Percentiles rank a stretch among this genome's conserved stretches.
Conservation (phyloP, 2,888 invertebrate genomes). For the Rotaria socialis region DNA sequence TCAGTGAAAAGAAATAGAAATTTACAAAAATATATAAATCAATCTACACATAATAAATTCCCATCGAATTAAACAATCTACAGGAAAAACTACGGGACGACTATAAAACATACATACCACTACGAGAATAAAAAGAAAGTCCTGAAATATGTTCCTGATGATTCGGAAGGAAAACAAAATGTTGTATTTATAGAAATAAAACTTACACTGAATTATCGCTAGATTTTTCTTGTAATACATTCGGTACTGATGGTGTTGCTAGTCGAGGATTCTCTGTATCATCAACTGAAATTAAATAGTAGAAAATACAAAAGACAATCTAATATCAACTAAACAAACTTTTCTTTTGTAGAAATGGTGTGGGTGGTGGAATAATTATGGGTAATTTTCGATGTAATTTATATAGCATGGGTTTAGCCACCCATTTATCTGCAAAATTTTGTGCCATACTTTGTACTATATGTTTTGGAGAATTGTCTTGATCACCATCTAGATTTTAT, state of each 20-base stretch:
- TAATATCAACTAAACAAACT: background rate
- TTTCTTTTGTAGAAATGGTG: background rate
- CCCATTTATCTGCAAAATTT: slow-evolving; percentile 23
- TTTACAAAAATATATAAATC: too few relatives aligned
- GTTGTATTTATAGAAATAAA: background rate
- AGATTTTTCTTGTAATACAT: background rate
- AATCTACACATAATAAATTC: too few relatives aligned
- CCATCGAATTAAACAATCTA: too few relatives aligned
- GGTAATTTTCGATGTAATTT: slow-evolving; percentile 42
- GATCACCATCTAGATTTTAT: background rate
- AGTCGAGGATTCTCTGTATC: background rate
- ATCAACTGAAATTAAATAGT: background rate
- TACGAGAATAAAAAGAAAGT: too few relatives aligned
- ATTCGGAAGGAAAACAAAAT: too few relatives aligned
- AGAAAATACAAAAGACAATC: background rate
- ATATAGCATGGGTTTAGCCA: slow-evolving; percentile 5
- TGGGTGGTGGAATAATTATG: slow-evolving; percentile 13
- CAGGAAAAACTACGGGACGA: too few relatives aligned
- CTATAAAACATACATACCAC: too few relatives aligned
- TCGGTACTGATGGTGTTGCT: background rate
- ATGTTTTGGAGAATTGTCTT: background rate
- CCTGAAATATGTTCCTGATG: too few relatives aligned
- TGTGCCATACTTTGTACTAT: background rate
- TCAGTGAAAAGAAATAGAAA: too few relatives aligned
- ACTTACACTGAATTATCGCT: background rate